phyloP scores from a whole-genome alignment of 35 echinoderm and acorn worm genomes.

The Holothuria glaberrima region DNA sequence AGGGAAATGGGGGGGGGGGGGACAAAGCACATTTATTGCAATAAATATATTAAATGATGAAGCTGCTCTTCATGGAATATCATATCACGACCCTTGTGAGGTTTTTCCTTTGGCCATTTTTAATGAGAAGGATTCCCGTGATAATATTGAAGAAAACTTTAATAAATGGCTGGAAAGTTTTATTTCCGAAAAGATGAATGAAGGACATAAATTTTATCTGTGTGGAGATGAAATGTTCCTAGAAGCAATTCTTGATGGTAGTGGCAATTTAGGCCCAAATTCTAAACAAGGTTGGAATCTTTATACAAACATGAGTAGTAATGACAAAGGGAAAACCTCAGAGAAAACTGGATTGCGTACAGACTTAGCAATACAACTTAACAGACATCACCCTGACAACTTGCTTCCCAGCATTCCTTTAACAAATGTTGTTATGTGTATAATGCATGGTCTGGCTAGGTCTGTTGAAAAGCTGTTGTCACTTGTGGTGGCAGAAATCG shows the following conservation, averaged over 20 bases:
- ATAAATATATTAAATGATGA: neutral
- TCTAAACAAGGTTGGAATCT: slow-evolving; percentile 72
- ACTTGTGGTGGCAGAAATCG: slow-evolving; percentile 12
- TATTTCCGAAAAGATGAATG: neutral
- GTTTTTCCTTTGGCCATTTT: neutral
- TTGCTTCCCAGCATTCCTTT: slow-evolving; percentile 48
- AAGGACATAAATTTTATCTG: neutral
- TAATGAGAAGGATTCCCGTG: neutral
- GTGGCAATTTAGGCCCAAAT: slow-evolving; percentile 47
- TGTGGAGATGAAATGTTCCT: slow-evolving; percentile 14
- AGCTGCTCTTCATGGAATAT: neutral
- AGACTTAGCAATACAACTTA: slow-evolving; percentile 9
- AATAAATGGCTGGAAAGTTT: neutral
- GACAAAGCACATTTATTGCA: neutral
- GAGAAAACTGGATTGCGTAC: slow-evolving; percentile 1
- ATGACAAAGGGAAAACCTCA: slow-evolving; percentile 4
- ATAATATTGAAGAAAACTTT: slow-evolving; percentile 57
- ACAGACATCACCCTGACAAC: slow-evolving; percentile 46
- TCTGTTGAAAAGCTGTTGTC: slow-evolving; percentile 67
- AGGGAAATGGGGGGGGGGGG: neutral
- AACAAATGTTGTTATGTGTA: slow-evolving; percentile 22
- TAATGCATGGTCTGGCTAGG: slow-evolving; percentile 54
- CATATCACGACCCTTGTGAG: neutral
- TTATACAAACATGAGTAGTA: slow-evolving; percentile 44
- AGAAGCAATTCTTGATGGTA: neutral